Evolutionary conservation across 2,113 vertebrate species (phyloP).

Genomic region (Diadophis punctatus): DNA sequence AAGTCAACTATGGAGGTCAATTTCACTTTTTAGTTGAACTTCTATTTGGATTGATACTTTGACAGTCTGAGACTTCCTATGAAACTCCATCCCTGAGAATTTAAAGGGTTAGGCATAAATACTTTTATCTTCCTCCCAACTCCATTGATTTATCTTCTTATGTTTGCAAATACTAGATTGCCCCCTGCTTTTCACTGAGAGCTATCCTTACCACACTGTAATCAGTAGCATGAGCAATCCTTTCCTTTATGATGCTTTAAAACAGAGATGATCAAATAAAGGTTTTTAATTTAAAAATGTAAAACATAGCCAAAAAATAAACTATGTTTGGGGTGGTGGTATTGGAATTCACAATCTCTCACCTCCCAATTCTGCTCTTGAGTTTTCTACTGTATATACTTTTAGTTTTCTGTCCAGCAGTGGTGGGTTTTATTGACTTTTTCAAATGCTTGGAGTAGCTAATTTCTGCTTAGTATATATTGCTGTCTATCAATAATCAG

Average conservation of each 20-base stretch:
- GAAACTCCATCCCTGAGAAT: background rate
- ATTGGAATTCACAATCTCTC: background rate
- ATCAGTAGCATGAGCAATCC: background rate
- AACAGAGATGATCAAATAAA: background rate
- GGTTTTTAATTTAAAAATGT: background rate
- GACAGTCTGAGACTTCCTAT: background rate
- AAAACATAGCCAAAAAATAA: background rate
- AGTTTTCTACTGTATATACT: background rate
- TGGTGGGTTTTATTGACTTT: background rate
- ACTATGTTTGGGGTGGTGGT: background rate
- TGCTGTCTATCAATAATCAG: background rate
- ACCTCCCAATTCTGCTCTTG: background rate
- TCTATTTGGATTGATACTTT: background rate
- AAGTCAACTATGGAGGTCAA: background rate
- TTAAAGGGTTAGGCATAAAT: background rate
- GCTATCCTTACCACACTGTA: background rate
- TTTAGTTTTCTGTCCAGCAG: background rate
- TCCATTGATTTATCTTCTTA: background rate
- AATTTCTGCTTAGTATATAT: background rate
- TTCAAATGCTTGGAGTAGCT: background rate
- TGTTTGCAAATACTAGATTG: background rate
- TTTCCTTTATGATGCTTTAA: background rate
- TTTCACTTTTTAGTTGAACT: background rate
- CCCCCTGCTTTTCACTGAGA: background rate
- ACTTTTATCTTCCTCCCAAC: background rate